Base-by-base conservation (phyloP, 2,797 vertebrate species). In the Coregonus sp. region DNA sequence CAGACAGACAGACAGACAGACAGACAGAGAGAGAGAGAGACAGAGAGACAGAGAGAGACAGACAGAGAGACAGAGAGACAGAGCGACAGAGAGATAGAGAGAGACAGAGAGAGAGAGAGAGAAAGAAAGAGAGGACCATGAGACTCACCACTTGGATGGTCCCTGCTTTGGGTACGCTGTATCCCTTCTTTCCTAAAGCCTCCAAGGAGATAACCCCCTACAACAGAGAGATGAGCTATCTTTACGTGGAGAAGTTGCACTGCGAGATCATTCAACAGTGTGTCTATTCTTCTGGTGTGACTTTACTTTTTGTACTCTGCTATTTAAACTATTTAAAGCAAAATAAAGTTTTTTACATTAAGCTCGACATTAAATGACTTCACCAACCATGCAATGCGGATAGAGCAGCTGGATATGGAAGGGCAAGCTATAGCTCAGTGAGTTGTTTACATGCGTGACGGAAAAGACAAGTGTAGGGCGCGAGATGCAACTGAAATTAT, bases 151-250 rank as follows among this genome's bases (percentile, higher is more conserved):
- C 97, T 98, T 98, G 97, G 94, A 98, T 96, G 95, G 97, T 99
- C 95, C 97, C 97, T 94, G 94, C 94, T 95, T 97, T 98, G 94
- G 97, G 97, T 93, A 99, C 96, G 80, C 93, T 97, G 94, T 99
- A 99, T 93, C 97, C 97, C 94, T 98, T 98, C 94, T 96, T 97
- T 91, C 97, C 97, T 90, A 98, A 94, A 81, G 95, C 93, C 86
- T 97, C 96, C 71, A 99, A 94, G 84, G 96, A 96, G 86, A 98
- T 95, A 85, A 98, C 93, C 81, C 97, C 97, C 98, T 98, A 81
- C 52, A 76, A 78, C 5, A 75, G n/a, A 70, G n/a, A 70, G 14
- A 74, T 63, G 15, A 9, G 59, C 1, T 20, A n/a, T 59, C 56
- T 59, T 25, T 9, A 63, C 25, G 2, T 3, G 0, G 40, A 47